Percentiles rank a stretch among this genome's conserved stretches.
These are phyloP conservation scores for Exephanes ischioxanthus DNA, from an alignment of 2,888 invertebrate genomes.

Conservation along the genomic window DNA sequence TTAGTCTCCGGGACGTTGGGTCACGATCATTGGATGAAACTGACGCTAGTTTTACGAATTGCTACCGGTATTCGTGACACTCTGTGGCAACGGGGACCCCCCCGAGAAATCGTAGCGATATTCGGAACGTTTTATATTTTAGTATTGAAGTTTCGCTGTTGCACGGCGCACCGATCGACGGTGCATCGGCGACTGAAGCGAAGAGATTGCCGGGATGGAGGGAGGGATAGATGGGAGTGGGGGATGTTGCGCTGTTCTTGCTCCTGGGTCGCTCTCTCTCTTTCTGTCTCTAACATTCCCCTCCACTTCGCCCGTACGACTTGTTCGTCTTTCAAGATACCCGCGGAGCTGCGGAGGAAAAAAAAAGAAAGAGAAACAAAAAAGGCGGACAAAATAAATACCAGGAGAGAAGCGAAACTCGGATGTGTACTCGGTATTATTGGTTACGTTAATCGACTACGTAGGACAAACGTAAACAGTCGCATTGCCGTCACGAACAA, in stretches of 20 bases:
- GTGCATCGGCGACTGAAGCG: conserved; percentile 70
- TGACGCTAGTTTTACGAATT: background rate
- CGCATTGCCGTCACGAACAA: background rate
- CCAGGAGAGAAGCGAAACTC: background rate
- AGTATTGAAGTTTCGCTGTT: conserved; percentile 11
- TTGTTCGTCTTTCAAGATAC: background rate
- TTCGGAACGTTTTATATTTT: too few relatives aligned
- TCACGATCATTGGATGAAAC: too few relatives aligned
- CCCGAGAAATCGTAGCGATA: too few relatives aligned
- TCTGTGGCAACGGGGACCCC: too few relatives aligned
- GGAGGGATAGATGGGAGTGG: conserved; percentile 19
- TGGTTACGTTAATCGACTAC: background rate
- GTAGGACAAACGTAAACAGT: background rate
- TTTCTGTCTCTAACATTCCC: background rate
- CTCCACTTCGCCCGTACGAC: conserved; percentile 4
- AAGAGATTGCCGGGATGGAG: conserved; percentile 52
- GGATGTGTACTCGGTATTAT: background rate
- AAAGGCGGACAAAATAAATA: background rate
- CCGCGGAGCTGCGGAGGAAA: background rate
- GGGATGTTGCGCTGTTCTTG: conserved; percentile 22
- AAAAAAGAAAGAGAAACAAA: background rate
- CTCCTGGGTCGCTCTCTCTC: conserved; percentile 8
- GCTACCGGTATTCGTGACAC: too few relatives aligned
- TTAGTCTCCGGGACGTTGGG: background rate
- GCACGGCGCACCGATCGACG: conserved; percentile 65